A percentile compares a stretch with the other conserved stretches of the same genome.
Conservation (phyloP, 2,797 vertebrate species). For the Chloroceryle inda region DNA sequence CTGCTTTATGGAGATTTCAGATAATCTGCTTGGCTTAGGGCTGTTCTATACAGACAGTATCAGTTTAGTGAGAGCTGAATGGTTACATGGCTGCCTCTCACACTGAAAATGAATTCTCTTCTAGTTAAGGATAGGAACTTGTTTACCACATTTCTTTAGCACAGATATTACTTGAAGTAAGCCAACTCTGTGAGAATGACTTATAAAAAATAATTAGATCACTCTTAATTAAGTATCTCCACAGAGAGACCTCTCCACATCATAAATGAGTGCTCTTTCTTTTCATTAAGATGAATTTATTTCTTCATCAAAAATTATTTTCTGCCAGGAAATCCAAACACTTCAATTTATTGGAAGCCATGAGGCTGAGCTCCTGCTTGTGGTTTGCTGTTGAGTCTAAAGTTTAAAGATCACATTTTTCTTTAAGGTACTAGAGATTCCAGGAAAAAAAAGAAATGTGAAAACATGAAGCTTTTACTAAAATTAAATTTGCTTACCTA, state of each 20-base stretch:
- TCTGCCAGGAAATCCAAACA: slow-evolving; percentile 17
- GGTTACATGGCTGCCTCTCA: not conserved
- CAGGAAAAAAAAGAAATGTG: not conserved
- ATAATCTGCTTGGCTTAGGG: not conserved
- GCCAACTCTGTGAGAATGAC: not conserved
- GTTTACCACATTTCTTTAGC: not conserved
- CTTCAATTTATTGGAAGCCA: not conserved
- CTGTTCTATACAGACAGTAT: not conserved
- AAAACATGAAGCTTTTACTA: not conserved
- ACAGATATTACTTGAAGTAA: slow-evolving; percentile 5
- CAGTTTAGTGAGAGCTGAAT: not conserved
- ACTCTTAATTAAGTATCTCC: slow-evolving; percentile 34
- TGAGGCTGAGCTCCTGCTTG: not conserved
- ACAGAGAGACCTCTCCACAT: not conserved
- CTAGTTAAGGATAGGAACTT: slow-evolving; percentile 1
- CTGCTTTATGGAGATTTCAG: not conserved
- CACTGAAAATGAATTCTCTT: not conserved
- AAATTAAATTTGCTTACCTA: slow-evolving; percentile 16
- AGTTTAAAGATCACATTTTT: not conserved
- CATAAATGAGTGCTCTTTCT: slow-evolving; percentile 6
- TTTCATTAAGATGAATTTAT: slow-evolving; percentile 20
- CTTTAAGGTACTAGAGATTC: not conserved
- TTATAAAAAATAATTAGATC: slow-evolving; percentile 26
- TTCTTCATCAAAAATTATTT: slow-evolving; percentile 32
- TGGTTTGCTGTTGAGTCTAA: slow-evolving; percentile 65